phyloP scores from a whole-genome alignment of 53 echinoderm and acorn worm species.

The Arbacia lixula region DNA sequence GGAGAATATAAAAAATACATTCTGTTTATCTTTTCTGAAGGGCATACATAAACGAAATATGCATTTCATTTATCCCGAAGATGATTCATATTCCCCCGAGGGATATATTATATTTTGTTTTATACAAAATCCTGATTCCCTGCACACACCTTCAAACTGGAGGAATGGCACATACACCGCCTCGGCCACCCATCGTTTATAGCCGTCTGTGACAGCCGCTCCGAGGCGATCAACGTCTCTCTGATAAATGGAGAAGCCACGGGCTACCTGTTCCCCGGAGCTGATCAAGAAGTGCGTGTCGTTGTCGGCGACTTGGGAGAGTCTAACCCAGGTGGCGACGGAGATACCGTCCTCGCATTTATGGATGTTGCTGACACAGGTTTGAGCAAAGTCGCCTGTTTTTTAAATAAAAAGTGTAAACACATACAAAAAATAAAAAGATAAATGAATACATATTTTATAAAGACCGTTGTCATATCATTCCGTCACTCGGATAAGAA shows the following conservation, averaged over 20 bases:
- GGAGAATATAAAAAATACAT: too few species aligned
- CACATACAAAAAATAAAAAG: too few species aligned
- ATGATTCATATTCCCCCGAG: too few species aligned
- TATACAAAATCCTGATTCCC: too few species aligned
- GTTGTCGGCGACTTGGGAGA: constrained; percentile 73
- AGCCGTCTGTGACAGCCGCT: constrained; percentile 87
- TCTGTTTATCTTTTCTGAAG: too few species aligned
- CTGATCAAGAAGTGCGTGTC: constrained; percentile 81
- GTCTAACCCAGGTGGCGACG: constrained; percentile 78
- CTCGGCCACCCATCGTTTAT: constrained; percentile 79
- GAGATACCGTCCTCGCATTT: constrained; percentile 76
- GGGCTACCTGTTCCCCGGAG: constrained; percentile 81
- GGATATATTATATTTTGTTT: too few species aligned
- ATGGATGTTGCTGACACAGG: constrained; percentile 72
- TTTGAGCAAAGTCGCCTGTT: constrained; percentile 75
- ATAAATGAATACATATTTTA: too few species aligned
- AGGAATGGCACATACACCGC: constrained; percentile 67
- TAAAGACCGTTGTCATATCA: too few species aligned
- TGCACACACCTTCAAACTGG: constrained; percentile 55
- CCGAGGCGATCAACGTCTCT: constrained; percentile 80
- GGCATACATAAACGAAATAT: too few species aligned
- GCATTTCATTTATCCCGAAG: too few species aligned
- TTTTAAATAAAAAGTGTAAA: too few species aligned
- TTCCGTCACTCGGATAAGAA: too few species aligned
- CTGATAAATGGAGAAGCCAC: constrained; percentile 82